Evolutionary conservation across 2,113 vertebrate genomes (phyloP).

Genomic region (Leucosticte australis): DNA sequence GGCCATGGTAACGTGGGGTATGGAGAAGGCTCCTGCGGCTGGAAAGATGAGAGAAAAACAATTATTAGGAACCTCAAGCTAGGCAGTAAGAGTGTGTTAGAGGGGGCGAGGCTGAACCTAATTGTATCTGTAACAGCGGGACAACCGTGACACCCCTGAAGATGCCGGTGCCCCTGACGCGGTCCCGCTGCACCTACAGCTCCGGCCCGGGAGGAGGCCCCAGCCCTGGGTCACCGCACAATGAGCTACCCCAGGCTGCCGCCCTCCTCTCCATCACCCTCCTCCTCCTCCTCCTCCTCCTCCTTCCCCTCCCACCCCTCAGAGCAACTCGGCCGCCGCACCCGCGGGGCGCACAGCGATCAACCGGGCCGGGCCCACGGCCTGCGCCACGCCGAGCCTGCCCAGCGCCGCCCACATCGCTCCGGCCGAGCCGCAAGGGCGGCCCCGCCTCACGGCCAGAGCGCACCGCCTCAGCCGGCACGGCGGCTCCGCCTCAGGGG

Average conservation of each 20-base stretch:
- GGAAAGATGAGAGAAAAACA: conserved; percentile 14
- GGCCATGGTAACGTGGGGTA: conserved; percentile 66
- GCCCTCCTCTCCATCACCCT: background rate
- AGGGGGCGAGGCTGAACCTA: accelerated
- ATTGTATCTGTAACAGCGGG: background rate
- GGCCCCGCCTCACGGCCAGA: background rate
- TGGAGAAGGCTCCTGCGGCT: conserved; percentile 46
- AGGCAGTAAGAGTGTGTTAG: no score
- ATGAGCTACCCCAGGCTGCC: accelerated
- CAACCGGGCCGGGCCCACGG: background rate
- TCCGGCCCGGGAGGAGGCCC: background rate
- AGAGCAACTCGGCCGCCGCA: background rate
- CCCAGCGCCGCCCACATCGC: background rate
- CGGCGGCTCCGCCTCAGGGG: background rate
- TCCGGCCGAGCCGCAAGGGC: background rate
- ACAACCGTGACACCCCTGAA: background rate
- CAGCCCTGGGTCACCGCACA: background rate
- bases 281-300: background rate
- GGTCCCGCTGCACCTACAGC: background rate
- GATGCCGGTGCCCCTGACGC: background rate
- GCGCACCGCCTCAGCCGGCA: background rate
- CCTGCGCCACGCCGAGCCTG: background rate
- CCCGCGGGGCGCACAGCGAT: background rate
- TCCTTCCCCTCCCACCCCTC: background rate
- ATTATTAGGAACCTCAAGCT: background rate